Conservation (phyloP, 2,797 vertebrate genomes). For the Epinephelus awoara region DNA sequence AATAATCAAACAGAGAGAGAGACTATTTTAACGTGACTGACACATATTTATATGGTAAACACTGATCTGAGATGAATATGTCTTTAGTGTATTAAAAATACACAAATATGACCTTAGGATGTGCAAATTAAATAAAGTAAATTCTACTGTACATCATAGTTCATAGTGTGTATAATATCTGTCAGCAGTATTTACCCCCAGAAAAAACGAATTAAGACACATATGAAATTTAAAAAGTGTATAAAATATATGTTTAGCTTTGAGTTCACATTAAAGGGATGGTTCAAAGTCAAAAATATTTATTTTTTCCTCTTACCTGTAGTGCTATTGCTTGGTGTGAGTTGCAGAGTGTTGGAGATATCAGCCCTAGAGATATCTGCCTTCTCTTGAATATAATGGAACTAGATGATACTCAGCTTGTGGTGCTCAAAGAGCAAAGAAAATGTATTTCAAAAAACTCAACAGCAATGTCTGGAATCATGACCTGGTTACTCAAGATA, state of each 20-base stretch:
- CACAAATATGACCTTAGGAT: not conserved
- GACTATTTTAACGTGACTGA: slow-evolving; percentile 66
- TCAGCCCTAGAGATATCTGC: no score
- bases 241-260: not conserved
- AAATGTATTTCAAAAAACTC: no score
- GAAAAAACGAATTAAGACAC: not conserved
- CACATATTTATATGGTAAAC: slow-evolving; percentile 13
- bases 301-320: no score
- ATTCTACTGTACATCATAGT: not conserved
- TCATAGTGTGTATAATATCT: not conserved
- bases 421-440: no score
- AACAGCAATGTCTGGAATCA: no score
- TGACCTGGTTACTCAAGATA: no score
- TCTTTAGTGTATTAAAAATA: not conserved
- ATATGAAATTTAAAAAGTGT: not conserved
- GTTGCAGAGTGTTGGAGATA: no score
- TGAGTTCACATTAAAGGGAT: not conserved
- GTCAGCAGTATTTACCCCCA: not conserved
- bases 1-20: slow-evolving; percentile 89
- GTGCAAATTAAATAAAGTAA: not conserved
- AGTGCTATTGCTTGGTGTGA: no score
- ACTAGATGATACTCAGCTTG: no score
- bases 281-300: no score
- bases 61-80: not conserved
- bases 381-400: no score